phyloP scores from a whole-genome alignment of 2,113 vertebrate species.

The Platysteira castanea region DNA sequence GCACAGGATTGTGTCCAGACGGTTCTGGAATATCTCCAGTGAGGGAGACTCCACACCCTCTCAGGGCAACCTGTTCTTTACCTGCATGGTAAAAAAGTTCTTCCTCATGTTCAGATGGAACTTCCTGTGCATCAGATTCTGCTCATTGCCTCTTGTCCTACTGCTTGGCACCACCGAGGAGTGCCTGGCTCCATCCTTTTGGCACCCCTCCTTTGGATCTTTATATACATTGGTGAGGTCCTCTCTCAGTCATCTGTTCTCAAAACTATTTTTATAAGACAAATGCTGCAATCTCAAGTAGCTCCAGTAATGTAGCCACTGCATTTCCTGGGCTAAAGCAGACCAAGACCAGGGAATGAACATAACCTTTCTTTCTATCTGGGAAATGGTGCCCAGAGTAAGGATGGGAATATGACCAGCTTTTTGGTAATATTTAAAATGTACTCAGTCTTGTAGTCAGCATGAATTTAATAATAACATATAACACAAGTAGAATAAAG shows the following conservation, averaged over 20 bases:
- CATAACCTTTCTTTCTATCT: neutral
- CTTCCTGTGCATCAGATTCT: neutral
- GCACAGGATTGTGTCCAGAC: neutral
- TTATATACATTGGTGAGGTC: neutral
- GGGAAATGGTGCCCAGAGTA: neutral
- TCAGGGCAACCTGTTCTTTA: neutral
- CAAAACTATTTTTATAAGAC: neutral
- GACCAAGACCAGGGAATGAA: neutral
- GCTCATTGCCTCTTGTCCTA: neutral
- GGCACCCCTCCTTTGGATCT: neutral
- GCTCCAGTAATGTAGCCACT: neutral
- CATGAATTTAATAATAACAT: neutral
- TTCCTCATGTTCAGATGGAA: neutral
- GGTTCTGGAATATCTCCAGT: neutral
- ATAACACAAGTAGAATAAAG: neutral
- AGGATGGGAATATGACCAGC: neutral
- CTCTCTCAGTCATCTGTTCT: neutral
- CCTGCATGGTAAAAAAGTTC: neutral
- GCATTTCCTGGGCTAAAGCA: neutral
- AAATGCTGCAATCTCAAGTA: neutral
- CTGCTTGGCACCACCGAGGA: neutral
- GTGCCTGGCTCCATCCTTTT: neutral
- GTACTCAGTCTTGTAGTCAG: neutral
- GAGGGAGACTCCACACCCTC: neutral
- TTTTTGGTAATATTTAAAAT: neutral